These are phyloP conservation scores for Leptobrachium leishanense DNA, from an alignment of 2,113 vertebrate species.

Conservation along the genomic window DNA sequence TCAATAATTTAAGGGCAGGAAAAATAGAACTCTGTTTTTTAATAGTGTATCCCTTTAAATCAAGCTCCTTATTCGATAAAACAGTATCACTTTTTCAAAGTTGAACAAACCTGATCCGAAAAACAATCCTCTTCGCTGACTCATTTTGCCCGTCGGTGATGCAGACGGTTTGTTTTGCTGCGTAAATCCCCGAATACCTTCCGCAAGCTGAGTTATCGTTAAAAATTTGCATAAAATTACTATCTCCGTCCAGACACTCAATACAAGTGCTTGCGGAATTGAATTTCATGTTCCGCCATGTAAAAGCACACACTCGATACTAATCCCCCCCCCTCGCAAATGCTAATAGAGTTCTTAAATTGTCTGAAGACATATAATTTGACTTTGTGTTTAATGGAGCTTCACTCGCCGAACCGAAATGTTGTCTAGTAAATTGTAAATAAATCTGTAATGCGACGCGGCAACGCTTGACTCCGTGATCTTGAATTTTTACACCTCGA, in stretches of 20 bases:
- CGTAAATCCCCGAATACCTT: too few species aligned
- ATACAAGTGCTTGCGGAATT: not conserved
- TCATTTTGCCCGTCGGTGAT: too few species aligned
- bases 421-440: conserved; percentile 33
- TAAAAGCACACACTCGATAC: not conserved
- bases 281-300: not conserved
- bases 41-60: too few species aligned
- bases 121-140: too few species aligned
- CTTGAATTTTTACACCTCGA: not conserved
- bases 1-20: too few species aligned
- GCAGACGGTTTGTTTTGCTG: too few species aligned
- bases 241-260: not conserved
- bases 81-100: too few species aligned
- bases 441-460: not conserved
- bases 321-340: not conserved
- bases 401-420: not conserved
- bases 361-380: not conserved
- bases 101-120: too few species aligned
- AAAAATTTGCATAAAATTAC: too few species aligned
- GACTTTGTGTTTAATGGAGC: not conserved
- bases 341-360: conserved; percentile 1
- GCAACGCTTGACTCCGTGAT: not conserved
- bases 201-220: too few species aligned
- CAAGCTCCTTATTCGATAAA: too few species aligned
- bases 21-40: too few species aligned